These are phyloP conservation scores for Hydra vulgaris DNA, from an alignment of 30 jellyfish, hydroid and myxozoan genomes.

Conservation along the genomic window DNA sequence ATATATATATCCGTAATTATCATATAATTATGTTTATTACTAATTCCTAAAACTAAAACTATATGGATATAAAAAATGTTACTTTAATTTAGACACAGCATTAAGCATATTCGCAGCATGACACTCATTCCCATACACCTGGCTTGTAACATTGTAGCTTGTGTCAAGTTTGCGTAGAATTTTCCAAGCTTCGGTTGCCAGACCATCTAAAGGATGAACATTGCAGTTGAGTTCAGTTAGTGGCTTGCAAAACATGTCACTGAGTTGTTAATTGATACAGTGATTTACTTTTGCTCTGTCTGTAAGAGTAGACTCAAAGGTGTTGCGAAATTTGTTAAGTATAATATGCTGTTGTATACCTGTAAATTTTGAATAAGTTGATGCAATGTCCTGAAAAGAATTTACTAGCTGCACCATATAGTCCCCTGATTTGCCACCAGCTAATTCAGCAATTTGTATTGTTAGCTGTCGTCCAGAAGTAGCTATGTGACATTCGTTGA, in stretches of 20 bases:
- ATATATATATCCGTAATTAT: not conserved
- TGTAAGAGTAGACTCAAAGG: conserved; percentile 21
- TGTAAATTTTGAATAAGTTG: conserved; percentile 2
- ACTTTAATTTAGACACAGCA: not conserved
- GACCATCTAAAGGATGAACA: conserved; percentile 35
- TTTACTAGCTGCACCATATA: conserved; percentile 4
- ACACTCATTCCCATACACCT: not conserved
- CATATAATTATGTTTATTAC: not conserved
- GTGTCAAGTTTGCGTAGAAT: not conserved
- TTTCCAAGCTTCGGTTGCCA: conserved; percentile 8
- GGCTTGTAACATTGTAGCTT: not conserved
- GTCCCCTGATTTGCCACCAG: conserved; percentile 26
- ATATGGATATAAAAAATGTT: not conserved
- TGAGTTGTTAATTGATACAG: not conserved
- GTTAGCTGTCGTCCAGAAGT: conserved; percentile 11
- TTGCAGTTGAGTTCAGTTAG: conserved; percentile 24
- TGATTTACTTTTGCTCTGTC: conserved; percentile 21
- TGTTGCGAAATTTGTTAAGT: not conserved
- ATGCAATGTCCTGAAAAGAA: conserved; percentile 8
- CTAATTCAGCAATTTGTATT: conserved; percentile 13
- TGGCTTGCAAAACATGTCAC: not conserved
- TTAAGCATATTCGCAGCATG: not conserved
- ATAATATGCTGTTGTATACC: not conserved
- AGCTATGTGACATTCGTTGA: conserved; percentile 22
- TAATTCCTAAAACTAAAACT: not conserved